Evolutionary conservation across 2,888 invertebrate genomes (phyloP), one percentile per base, ranked within the genome.

Genomic region (Lepidocyrtoides sp.): DNA sequence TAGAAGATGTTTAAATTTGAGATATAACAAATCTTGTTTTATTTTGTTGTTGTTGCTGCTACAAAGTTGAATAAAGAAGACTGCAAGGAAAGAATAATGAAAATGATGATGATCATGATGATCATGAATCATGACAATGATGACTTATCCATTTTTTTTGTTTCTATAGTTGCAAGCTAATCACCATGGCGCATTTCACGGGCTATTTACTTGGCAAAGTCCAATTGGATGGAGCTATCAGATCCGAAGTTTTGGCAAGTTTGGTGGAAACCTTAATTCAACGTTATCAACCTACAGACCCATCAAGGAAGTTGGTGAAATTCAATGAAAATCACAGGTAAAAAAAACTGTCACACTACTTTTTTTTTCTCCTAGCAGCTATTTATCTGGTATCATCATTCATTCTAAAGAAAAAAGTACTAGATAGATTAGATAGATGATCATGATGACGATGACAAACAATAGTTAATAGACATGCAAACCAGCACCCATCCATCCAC

Each of bases 131-230:
- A 36, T 36, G 36, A 36, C 29, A 66, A 75, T 66, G 89, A 89
- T 91, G 88, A 91, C 91, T 87, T 81, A 79, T 85, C 72, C 84
- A 44, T 89, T 91, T 79, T 91, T 83, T 72, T 85, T 84, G 63
- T 90, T 14, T 85, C 72, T 54, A 26, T 66, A 90, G 89, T 85
- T 69, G 60, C 29, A 87, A 89, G 81, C 82, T 82, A 91, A 77
- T 75, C 83, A 93, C 90, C 63, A 94, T 93, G 94, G 93, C 93
- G 44, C 92, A 93, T 86, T 94, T 93, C 89, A 93, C 94, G 90
- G 94, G 94, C 82, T 93, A 93, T 91, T 91, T 94, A 75, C 89
- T 94, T 51, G 94, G 94, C 84, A 94, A 94, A 91, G 94, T 94
- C 83, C 94, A 94, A 91, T 90, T 94, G 93, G 94, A 94, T 85